These are phyloP conservation scores for Drosophila mojavensis DNA, from an alignment of 1,140 invertebrate genomes.

Conservation along the genomic window DNA sequence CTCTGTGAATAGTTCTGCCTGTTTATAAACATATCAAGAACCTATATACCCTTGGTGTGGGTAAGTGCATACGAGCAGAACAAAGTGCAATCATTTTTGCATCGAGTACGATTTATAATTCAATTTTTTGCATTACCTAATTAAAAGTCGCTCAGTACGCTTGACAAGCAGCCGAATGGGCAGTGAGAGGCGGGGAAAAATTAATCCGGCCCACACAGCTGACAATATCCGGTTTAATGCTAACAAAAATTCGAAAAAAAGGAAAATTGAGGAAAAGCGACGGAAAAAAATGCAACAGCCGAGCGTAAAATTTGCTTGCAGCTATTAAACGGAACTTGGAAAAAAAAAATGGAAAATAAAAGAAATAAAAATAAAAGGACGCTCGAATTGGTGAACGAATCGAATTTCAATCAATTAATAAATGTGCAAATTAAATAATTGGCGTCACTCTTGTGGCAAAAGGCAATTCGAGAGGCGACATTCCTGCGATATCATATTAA, in stretches of 20 bases:
- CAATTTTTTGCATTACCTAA: constrained; percentile 47
- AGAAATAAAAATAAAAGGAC: constrained; percentile 7
- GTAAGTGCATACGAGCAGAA: background rate
- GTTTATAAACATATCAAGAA: background rate
- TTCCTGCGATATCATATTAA: constrained; percentile 2
- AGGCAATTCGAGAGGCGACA: constrained; percentile 14
- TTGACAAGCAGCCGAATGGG: background rate
- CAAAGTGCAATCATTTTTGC: background rate
- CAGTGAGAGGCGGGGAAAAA: constrained; percentile 29
- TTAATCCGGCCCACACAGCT: constrained; percentile 39
- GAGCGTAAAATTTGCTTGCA: constrained; percentile 44
- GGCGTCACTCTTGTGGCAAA: constrained; percentile 42
- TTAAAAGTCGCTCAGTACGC: constrained; percentile 39
- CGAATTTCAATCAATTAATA: constrained; percentile 64
- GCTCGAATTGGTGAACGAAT: constrained; percentile 21
- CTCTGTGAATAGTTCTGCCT: no score
- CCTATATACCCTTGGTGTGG: background rate
- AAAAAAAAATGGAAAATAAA: constrained; percentile 14
- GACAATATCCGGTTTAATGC: constrained; percentile 53
- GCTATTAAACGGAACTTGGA: constrained; percentile 41
- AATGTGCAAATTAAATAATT: constrained; percentile 59
- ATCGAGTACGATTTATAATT: constrained; percentile 24
- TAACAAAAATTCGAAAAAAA: constrained; percentile 10
- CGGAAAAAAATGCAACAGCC: constrained; percentile 2
- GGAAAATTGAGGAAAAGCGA: constrained; percentile 22